Conservation (phyloP, 1,140 invertebrate species). For the Mycetomoellerius zeteki region DNA sequence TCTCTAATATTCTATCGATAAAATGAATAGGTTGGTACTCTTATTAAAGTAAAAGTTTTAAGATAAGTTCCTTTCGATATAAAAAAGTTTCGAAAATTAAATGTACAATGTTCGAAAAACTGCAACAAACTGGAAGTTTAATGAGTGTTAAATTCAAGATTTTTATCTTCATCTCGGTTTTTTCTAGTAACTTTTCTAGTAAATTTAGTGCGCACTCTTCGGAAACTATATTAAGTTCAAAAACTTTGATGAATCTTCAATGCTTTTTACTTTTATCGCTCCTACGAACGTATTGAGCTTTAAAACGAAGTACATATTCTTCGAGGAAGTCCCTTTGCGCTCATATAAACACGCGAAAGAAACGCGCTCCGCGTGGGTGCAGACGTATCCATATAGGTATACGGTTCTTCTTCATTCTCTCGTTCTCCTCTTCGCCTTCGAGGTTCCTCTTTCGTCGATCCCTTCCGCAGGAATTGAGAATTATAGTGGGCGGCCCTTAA, state of each 20-base stretch:
- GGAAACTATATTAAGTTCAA: background rate
- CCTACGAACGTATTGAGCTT: background rate
- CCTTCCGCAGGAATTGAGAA: conserved; percentile 77
- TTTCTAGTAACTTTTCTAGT: background rate
- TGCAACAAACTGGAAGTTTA: conserved; percentile 4
- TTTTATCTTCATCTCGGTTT: background rate
- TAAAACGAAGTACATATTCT: conserved; percentile 14
- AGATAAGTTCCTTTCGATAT: background rate
- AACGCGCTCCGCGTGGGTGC: background rate
- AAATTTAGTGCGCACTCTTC: background rate
- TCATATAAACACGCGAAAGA: conserved; percentile 25
- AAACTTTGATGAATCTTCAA: conserved; percentile 26
- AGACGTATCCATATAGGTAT: background rate
- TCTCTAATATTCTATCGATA: background rate
- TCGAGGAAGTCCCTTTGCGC: background rate
- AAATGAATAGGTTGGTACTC: background rate
- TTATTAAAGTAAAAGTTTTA: conserved; percentile 6
- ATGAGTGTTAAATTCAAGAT: background rate
- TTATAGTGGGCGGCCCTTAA: conserved; percentile 36
- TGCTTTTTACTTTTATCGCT: conserved; percentile 1
- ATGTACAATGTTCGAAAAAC: background rate
- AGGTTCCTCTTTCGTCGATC: conserved; percentile 24
- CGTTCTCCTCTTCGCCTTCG: conserved; percentile 12
- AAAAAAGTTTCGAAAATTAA: conserved; percentile 9
- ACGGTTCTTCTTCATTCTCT: conserved; percentile 60